A percentile compares a stretch with the other conserved stretches of the same genome.
phyloP scores from a whole-genome alignment of 2,888 invertebrate species.

The Luffia ferchaultella region DNA sequence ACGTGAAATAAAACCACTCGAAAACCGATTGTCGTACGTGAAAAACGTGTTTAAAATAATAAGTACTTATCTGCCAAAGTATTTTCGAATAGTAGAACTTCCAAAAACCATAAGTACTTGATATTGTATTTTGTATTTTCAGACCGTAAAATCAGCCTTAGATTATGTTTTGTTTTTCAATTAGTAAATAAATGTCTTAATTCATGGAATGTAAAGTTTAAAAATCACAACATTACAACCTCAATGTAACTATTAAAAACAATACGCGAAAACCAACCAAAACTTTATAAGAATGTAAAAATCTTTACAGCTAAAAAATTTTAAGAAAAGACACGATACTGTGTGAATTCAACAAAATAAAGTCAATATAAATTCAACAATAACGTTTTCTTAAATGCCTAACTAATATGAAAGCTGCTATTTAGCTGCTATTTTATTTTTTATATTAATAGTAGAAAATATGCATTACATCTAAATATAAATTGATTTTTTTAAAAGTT shows the following conservation, averaged over 20 bases:
- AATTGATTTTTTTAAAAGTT: not conserved
- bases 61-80: too few species aligned
- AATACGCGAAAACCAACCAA: not conserved
- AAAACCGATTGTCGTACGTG: too few species aligned
- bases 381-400: constrained; percentile 10
- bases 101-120: too few species aligned
- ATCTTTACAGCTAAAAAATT: too few species aligned
- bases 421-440: not conserved
- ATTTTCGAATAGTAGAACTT: too few species aligned
- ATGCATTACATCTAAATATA: too few species aligned
- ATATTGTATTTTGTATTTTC: too few species aligned
- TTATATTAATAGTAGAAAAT: not conserved
- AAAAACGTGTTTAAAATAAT: too few species aligned
- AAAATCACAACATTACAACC: constrained; percentile 35
- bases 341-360: constrained; percentile 17
- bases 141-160: not conserved
- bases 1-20: too few species aligned
- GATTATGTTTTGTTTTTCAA: constrained; percentile 13
- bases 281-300: not conserved
- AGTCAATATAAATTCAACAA: constrained; percentile 40
- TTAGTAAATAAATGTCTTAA: constrained; percentile 31
- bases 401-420: not conserved
- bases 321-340: not conserved
- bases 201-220: constrained; percentile 51
- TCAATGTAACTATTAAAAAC: not conserved